These are phyloP conservation scores for Drusus annulatus DNA, from an alignment of 1,140 invertebrate species.

Conservation along the genomic window DNA sequence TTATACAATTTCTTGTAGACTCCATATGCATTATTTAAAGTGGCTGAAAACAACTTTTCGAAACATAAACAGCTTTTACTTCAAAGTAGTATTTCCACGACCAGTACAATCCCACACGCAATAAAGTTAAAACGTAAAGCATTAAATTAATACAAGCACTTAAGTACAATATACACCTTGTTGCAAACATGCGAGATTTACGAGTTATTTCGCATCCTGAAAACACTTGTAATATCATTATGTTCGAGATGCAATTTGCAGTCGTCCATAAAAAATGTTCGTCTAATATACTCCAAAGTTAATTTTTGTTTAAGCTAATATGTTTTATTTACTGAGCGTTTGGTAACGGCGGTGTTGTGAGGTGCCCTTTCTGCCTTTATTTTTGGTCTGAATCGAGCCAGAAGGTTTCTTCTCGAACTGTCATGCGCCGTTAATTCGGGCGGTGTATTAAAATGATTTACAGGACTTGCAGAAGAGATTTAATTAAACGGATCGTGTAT, in stretches of 20 bases:
- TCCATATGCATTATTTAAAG: background rate
- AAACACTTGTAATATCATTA: too few relatives aligned
- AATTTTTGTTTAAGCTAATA: too few relatives aligned
- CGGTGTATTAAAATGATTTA: constrained; percentile 26
- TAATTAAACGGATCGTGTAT: constrained; percentile 13
- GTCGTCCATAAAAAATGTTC: too few relatives aligned
- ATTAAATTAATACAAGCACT: background rate
- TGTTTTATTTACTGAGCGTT: too few relatives aligned
- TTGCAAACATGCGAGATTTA: background rate
- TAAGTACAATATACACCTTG: background rate
- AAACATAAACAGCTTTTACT: constrained; percentile 1
- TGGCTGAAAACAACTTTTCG: background rate
- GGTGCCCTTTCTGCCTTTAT: background rate
- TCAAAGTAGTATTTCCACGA: background rate
- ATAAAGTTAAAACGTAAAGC: too few relatives aligned
- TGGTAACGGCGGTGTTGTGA: background rate
- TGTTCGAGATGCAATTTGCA: too few relatives aligned
- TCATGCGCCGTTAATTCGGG: constrained; percentile 5
- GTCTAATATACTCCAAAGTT: too few relatives aligned
- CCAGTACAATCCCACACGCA: background rate
- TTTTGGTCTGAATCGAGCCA: background rate
- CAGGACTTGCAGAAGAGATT: constrained; percentile 16
- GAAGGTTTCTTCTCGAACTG: background rate
- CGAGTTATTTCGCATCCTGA: too few relatives aligned
- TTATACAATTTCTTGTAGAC: background rate